phyloP scores from a whole-genome alignment of 2,797 vertebrate genomes.

The Sebastes elongatus region DNA sequence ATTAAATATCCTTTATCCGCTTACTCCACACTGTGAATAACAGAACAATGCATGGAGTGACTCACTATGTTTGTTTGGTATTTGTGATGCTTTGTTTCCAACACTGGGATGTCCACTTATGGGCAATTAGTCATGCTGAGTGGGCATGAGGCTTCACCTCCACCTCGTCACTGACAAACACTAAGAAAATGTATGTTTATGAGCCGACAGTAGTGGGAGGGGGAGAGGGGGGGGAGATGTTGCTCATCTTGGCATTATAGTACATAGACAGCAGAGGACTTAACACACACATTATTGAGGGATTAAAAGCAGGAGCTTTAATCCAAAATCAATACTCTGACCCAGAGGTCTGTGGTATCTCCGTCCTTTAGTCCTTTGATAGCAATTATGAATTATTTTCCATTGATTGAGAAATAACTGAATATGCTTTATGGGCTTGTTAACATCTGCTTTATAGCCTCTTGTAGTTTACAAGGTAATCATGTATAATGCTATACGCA shows the following conservation, averaged over 20 bases:
- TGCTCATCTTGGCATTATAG: background rate
- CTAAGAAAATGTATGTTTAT: conserved; percentile 47
- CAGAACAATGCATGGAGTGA: conserved; percentile 49
- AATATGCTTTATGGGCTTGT: background rate
- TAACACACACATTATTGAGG: conserved; percentile 13
- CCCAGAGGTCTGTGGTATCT: conserved; percentile 1
- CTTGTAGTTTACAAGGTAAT: conserved; percentile 29
- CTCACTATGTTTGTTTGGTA: conserved; percentile 75
- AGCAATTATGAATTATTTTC: conserved; percentile 14
- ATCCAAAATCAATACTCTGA: conserved; percentile 54
- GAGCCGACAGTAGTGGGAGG: background rate
- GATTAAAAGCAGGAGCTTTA: conserved; percentile 36
- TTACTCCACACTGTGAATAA: conserved; percentile 16
- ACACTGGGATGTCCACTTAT: conserved; percentile 68
- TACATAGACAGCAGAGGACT: conserved; percentile 20
- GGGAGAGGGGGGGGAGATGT: background rate
- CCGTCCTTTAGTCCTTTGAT: conserved; percentile 25
- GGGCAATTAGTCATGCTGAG: conserved; percentile 79
- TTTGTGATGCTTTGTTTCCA: conserved; percentile 72
- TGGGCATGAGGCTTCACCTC: conserved; percentile 72
- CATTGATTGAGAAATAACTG: background rate
- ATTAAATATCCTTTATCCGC: background rate
- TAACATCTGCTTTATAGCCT: background rate
- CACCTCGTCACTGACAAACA: conserved; percentile 55
- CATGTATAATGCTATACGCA: background rate